phyloP scores from a whole-genome alignment of 2,888 invertebrate genomes.

The Mellilla xanthometata region DNA sequence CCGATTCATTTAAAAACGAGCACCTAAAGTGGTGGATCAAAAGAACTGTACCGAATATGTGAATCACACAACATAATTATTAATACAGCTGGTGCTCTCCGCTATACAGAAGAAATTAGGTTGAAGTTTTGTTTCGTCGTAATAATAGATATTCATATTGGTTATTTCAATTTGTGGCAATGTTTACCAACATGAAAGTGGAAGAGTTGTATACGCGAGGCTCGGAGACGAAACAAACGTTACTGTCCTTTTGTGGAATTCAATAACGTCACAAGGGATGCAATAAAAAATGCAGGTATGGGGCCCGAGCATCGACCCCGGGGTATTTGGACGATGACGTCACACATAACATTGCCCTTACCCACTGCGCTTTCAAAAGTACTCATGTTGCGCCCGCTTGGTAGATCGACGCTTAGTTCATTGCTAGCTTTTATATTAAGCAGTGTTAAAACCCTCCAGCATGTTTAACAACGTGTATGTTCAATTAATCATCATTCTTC shows the following conservation, averaged over 20 bases:
- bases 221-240: conserved; percentile 26
- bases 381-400: conserved; percentile 41
- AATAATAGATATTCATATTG: conserved; percentile 12
- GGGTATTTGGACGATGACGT: conserved; percentile 66
- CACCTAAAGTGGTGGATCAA: conserved; percentile 11
- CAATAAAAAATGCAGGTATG: conserved; percentile 79
- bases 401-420: conserved; percentile 32
- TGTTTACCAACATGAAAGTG: conserved; percentile 24
- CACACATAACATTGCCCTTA: conserved; percentile 47
- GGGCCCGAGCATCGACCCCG: conserved; percentile 75
- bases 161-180: conserved; percentile 11
- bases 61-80: conserved; percentile 14
- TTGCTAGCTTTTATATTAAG: conserved; percentile 26
- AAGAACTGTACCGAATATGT: conserved; percentile 12
- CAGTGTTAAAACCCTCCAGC: conserved; percentile 18
- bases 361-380: conserved; percentile 45
- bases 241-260: conserved; percentile 50
- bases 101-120: conserved; percentile 11
- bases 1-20: conserved; percentile 9
- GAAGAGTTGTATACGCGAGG: conserved; percentile 24
- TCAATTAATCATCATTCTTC: conserved; percentile 18
- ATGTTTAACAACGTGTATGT: conserved; percentile 15
- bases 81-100: conserved; percentile 17
- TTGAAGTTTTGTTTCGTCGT: conserved; percentile 12
- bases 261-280: conserved; percentile 70